A percentile compares a stretch with the other conserved stretches of the same genome.
Evolutionary conservation across 1,140 invertebrate genomes (phyloP).

Genomic region (Saccostrea echinata): DNA sequence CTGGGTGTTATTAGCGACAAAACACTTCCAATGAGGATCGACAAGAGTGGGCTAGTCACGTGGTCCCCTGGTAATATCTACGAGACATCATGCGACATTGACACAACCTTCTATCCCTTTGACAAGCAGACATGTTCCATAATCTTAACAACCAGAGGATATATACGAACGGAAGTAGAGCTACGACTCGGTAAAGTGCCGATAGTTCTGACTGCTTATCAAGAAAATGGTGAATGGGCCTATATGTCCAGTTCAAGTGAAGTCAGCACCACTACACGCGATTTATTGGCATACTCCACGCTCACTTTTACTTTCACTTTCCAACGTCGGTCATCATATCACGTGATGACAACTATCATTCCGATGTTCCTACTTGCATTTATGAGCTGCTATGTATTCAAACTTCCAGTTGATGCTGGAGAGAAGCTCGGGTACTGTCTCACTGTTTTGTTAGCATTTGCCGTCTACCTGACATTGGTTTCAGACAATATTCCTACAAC

Average conservation of each 20-base stretch:
- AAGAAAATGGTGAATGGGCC: conserved; percentile 47
- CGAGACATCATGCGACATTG: conserved; percentile 93
- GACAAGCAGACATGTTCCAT: conserved; percentile 85
- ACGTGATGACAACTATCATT: conserved; percentile 49
- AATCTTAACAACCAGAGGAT: conserved; percentile 62
- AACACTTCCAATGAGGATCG: not conserved
- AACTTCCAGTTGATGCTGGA: conserved; percentile 49
- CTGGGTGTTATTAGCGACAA: not conserved
- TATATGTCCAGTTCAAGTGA: not conserved
- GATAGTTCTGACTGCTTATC: not conserved
- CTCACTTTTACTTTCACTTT: conserved; percentile 36
- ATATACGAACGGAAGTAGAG: conserved; percentile 50
- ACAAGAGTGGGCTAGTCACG: conserved; percentile 42
- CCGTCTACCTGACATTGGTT: conserved; percentile 54
- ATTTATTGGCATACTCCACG: not conserved
- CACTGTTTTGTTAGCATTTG: conserved; percentile 55
- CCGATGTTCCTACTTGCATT: conserved; percentile 49
- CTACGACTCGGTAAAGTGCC: not conserved
- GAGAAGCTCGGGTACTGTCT: conserved; percentile 55
- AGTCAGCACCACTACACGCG: not conserved
- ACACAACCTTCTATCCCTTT: conserved; percentile 88
- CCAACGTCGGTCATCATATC: conserved; percentile 34
- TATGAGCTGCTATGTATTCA: conserved; percentile 46
- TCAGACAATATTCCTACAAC: conserved; percentile 53
- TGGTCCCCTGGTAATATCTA: conserved; percentile 58